Evolutionary conservation across 1,140 invertebrate genomes (phyloP).

Genomic region (Magallana gigas): DNA sequence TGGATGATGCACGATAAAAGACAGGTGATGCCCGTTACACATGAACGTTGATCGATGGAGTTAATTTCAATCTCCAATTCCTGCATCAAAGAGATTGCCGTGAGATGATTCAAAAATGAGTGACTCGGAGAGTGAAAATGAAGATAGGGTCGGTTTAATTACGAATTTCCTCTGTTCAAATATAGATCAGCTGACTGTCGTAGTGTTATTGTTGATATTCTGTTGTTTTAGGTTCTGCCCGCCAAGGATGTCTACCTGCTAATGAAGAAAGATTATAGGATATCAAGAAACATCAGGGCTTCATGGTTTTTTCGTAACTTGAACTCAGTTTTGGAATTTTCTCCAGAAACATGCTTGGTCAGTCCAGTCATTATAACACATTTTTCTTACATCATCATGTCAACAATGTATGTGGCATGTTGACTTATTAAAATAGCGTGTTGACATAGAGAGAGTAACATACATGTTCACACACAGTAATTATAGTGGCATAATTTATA

Average conservation of each 20-base stretch:
- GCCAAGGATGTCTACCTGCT: slow-evolving; percentile 86
- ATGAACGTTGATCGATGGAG: not conserved
- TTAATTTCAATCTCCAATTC: not conserved
- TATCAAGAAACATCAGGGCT: slow-evolving; percentile 87
- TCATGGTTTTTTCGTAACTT: slow-evolving; percentile 88
- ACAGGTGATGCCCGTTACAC: not conserved
- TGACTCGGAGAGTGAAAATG: not conserved
- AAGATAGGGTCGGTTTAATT: not conserved
- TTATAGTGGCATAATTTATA: too few species aligned
- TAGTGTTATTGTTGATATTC: not conserved
- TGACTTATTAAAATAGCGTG: too few species aligned
- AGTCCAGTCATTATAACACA: slow-evolving; percentile 38
- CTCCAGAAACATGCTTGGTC: slow-evolving; percentile 61
- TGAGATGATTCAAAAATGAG: not conserved
- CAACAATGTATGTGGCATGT: not conserved
- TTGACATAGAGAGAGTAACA: too few species aligned
- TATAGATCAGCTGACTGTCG: not conserved
- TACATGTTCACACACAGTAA: too few species aligned
- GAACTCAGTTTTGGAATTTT: slow-evolving; percentile 82
- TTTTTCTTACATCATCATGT: not conserved
- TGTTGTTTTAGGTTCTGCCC: slow-evolving; percentile 78
- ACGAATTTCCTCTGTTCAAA: slow-evolving; percentile 10
- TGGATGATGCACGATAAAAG: not conserved
- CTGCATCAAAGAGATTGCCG: not conserved
- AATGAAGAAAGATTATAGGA: slow-evolving; percentile 87